Base-by-base conservation (phyloP, 2,797 vertebrate genomes). In the Xyrichtys novacula region DNA sequence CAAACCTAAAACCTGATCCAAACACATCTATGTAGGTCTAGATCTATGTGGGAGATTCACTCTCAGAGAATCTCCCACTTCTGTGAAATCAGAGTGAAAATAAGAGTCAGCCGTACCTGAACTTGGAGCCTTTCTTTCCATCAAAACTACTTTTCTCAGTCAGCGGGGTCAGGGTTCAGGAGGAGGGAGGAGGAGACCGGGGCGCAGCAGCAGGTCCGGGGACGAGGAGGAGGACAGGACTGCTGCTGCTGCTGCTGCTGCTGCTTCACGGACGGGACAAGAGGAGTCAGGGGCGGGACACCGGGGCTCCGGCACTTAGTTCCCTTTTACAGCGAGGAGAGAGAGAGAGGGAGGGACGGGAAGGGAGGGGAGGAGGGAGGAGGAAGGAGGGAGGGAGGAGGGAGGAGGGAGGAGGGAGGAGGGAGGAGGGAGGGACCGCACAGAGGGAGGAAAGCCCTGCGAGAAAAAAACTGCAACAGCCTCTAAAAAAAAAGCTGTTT, bases 81-180 rank as follows among this genome's bases (percentile, higher is more conserved):
- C n/a, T n/a, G n/a, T n/a, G n/a, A n/a, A n/a, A n/a, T n/a, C n/a
- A n/a, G n/a, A n/a, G n/a, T n/a, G n/a, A n/a, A n/a, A n/a, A n/a
- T n/a, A n/a, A n/a, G n/a, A n/a, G n/a, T n/a, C n/a, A n/a, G n/a
- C n/a, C 88, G 0, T 87, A 93, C 91, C 91, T 87, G 81, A 5
- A 26, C 29, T 54, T 53, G 63, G 31, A 76, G 58, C 71, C 53
- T 73, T 78, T 75, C 59, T 91, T 90, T 89, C 92, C 91, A 93
- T 92, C 64, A 86, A 93, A 92, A 73, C 56, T 85, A 85, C 75
- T 91, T 89, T 88, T 61, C 64, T 59, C 44, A n/a, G n/a, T n/a
- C 55, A 4, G 14, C 19, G 56, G 66, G 56, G 78, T 60, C 32
- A 57, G 54, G 61, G 68, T 46, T 71, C n/a, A n/a, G n/a, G n/a